Percentiles rank a stretch among this genome's conserved stretches.
Evolutionary conservation across 2,797 vertebrate species (phyloP).

Genomic region (Bradypus variegatus): DNA sequence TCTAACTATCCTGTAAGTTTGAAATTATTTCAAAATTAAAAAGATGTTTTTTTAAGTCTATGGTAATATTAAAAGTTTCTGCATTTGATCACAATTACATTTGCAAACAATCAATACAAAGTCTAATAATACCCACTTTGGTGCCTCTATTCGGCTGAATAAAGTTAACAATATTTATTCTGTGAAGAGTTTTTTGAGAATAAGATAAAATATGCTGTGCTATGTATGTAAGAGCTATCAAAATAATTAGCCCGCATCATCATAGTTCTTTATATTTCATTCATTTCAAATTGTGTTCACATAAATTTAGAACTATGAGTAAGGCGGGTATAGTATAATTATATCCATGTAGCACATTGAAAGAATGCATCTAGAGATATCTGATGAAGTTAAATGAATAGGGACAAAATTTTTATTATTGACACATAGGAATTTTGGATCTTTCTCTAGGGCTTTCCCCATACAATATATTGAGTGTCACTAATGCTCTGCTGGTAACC

Average conservation of each 20-base stretch:
- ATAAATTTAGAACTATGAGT: neutral
- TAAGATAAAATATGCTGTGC: neutral
- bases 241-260: neutral
- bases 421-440: neutral
- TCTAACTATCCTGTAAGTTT: too few relatives aligned
- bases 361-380: neutral
- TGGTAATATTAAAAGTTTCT: neutral
- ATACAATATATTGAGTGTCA: neutral
- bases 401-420: neutral
- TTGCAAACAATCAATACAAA: neutral
- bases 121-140: neutral
- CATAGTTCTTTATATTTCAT: neutral
- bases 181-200: neutral
- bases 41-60: neutral
- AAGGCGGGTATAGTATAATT: neutral
- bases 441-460: neutral
- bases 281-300: neutral
- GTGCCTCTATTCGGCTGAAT: neutral
- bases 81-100: neutral
- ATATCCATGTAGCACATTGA: slow-evolving; percentile 4
- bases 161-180: neutral
- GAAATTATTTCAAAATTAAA: too few relatives aligned
- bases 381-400: neutral
- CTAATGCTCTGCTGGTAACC: neutral
- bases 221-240: neutral